Evolutionary conservation across 1,140 invertebrate genomes (phyloP), one percentile per base, ranked within the genome.

Genomic region (Drosophila parvula): DNA sequence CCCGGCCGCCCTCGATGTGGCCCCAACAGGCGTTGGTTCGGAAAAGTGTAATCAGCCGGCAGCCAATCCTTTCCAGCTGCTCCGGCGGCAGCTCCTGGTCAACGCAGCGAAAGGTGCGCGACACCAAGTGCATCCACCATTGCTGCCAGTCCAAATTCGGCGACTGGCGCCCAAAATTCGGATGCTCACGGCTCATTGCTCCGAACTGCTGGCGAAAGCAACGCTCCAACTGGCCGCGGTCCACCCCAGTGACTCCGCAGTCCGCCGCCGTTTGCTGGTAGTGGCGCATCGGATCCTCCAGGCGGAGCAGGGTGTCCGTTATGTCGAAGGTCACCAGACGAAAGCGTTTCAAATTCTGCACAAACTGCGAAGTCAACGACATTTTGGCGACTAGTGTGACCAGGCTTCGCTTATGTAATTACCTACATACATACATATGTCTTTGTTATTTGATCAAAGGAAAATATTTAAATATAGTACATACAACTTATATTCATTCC

Each of bases 271-370:
- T 93, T 74, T 94, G 92, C 1, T 94, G 93, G 92, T 98, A 98
- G 78, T 96, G 94, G 36, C 95, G 91, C 28, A 95, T 95, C 4
- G 96, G 94, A 48, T 94, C 92, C 14, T 94, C 93, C 8, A 93
- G 92, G 82, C 94, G 94, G 22, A 98, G 89, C 32, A 98, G 92
- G 1, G 97, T 98, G 68, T 96, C 96, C 4, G 96, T 98, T 12
- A 97, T 95, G 92, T 98, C 97, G 91, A 98, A 97, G 9, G 97
- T 98, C 28, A 98, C 93, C 59, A 97, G 91, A 47, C 93, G 92
- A 36, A 94, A 93, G 18, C 88, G 92, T 44, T 80, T 64, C 30
- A 92, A 68, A 73, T 92, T 92, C 18, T 71, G 64, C 47, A 86
- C 16, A 44, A 92, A 79, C 62, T 85, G 76, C 51, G 67, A 60